Evolutionary conservation across 2,113 vertebrate genomes (phyloP).

Genomic region (Elephantulus edwardii): DNA sequence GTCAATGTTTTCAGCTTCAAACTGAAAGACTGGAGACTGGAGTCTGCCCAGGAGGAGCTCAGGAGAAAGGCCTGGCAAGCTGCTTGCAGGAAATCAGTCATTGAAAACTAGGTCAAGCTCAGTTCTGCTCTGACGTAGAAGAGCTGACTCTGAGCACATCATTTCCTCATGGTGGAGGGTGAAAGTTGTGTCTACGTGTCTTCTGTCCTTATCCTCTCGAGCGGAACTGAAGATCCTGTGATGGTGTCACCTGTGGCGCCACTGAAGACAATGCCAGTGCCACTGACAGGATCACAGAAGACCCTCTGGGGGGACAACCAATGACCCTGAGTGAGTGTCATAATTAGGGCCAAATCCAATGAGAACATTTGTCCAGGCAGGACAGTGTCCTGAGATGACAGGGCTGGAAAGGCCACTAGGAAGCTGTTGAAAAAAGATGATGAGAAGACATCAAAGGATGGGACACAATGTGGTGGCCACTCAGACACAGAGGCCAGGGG

Average conservation of each 20-base stretch:
- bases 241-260: not conserved
- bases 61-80: not conserved
- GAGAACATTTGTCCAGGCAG: fast-evolving
- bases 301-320: not conserved
- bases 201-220: fast-evolving
- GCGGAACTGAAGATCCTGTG: not conserved
- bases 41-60: not conserved
- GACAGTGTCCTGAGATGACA: fast-evolving
- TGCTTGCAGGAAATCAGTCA: not conserved
- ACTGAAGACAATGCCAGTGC: not conserved
- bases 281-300: not conserved
- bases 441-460: fast-evolving
- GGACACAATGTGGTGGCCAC: fast-evolving
- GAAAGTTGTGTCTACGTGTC: fast-evolving
- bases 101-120: not conserved
- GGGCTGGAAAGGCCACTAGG: fast-evolving
- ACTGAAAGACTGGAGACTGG: not conserved
- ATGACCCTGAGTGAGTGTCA: not conserved
- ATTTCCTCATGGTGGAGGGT: not conserved
- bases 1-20: not conserved
- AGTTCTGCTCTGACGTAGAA: not conserved
- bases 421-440: not conserved
- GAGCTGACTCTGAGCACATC: not conserved
- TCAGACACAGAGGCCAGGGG: no score
- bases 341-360: fast-evolving